phyloP scores from a whole-genome alignment of 1,140 invertebrate species.

The Macrocentrus cingulum region DNA sequence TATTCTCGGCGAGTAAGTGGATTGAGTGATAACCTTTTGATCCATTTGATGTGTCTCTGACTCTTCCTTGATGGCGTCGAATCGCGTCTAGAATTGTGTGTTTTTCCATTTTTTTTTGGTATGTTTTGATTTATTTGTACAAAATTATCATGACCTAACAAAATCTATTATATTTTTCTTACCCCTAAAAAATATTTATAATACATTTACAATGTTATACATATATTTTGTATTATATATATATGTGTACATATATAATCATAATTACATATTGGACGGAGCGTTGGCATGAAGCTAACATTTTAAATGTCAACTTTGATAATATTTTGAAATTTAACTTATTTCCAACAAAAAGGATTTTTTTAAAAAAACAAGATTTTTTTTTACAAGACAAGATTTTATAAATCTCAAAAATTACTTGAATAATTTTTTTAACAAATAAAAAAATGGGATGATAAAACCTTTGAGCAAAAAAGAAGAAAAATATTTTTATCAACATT shows the following conservation, averaged over 20 bases:
- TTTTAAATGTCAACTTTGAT: too few relatives aligned
- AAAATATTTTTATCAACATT: too few relatives aligned
- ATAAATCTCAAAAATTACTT: too few relatives aligned
- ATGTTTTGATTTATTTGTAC: conserved; percentile 38
- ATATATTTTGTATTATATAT: conserved; percentile 28
- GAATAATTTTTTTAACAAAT: too few relatives aligned
- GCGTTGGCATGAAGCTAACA: conserved; percentile 8
- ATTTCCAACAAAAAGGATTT: too few relatives aligned
- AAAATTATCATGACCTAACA: conserved; percentile 39
- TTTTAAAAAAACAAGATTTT: too few relatives aligned
- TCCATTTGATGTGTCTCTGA: too few relatives aligned
- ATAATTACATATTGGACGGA: conserved; percentile 2
- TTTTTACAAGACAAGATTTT: too few relatives aligned
- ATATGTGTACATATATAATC: conserved; percentile 28
- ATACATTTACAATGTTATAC: conserved; percentile 32
- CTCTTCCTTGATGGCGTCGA: background rate
- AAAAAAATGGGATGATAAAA: too few relatives aligned
- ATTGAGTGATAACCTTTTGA: background rate
- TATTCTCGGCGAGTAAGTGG: too few relatives aligned
- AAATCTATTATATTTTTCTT: conserved; percentile 24
- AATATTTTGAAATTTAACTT: too few relatives aligned
- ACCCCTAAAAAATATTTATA: conserved; percentile 34
- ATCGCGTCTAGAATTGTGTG: background rate
- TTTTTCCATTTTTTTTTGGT: conserved; percentile 6
- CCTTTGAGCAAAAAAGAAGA: too few relatives aligned